These are phyloP conservation scores for Pogona vitticeps DNA, from an alignment of 2,113 vertebrate genomes.

Conservation along the genomic window DNA sequence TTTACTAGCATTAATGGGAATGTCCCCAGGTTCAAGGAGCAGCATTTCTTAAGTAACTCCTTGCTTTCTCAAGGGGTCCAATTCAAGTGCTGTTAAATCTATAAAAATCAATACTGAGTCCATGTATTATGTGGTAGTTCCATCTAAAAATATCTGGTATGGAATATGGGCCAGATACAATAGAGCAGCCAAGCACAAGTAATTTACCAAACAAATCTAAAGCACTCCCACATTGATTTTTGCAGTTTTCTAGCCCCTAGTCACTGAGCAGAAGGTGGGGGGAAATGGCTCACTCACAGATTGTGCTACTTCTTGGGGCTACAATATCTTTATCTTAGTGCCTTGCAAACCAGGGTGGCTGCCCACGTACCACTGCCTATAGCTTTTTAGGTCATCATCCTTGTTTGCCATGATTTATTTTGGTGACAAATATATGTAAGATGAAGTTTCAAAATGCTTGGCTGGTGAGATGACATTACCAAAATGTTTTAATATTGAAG, in stretches of 20 bases:
- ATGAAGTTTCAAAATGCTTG: constrained; percentile 64
- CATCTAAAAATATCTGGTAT: constrained; percentile 83
- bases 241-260: constrained; percentile 88
- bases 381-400: constrained; percentile 86
- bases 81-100: constrained; percentile 86
- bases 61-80: constrained; percentile 62
- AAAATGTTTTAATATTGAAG: constrained; percentile 65
- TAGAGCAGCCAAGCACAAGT: constrained; percentile 86
- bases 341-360: constrained; percentile 79
- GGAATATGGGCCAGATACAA: constrained; percentile 91
- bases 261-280: constrained; percentile 78
- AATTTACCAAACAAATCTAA: constrained; percentile 89
- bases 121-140: constrained; percentile 85
- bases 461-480: constrained; percentile 50
- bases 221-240: constrained; percentile 91
- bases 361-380: constrained; percentile 77
- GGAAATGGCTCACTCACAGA: constrained; percentile 86
- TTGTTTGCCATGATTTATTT: constrained; percentile 56
- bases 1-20: constrained; percentile 26
- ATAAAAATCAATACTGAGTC: constrained; percentile 89
- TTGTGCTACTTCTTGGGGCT: constrained; percentile 85
- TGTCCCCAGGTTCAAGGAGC: constrained; percentile 54
- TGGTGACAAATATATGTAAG: constrained; percentile 61
- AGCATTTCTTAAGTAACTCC: constrained; percentile 66
- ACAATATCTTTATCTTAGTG: constrained; percentile 80